Conservation (phyloP, 2,113 vertebrate species). For the Cettia cetti region DNA sequence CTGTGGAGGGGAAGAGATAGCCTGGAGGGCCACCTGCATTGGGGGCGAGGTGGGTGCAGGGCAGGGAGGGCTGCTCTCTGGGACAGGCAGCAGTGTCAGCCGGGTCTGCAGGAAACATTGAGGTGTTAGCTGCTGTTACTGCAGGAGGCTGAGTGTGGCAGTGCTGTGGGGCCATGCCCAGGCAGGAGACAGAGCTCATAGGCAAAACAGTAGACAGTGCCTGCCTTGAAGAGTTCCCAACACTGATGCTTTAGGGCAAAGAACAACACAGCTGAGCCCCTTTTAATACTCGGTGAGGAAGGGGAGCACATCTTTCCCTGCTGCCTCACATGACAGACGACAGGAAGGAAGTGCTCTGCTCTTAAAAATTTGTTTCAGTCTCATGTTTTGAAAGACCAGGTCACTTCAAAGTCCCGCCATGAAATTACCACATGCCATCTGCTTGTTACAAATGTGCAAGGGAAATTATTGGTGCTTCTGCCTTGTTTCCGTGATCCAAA, state of each 20-base stretch:
- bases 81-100: background rate
- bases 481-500: slow-evolving; percentile 45
- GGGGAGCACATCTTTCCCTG: background rate
- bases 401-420: slow-evolving; percentile 34
- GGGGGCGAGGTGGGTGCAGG: background rate
- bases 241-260: background rate
- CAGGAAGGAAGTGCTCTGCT: slow-evolving; percentile 34
- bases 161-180: fast-evolving
- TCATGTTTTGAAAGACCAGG: slow-evolving; percentile 7
- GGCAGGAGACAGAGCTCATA: background rate
- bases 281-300: background rate
- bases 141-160: background rate
- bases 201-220: background rate
- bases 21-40: background rate
- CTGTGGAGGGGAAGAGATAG: fast-evolving
- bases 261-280: background rate
- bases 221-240: background rate
- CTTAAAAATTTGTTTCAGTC: slow-evolving; percentile 36
- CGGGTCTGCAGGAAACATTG: fast-evolving
- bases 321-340: background rate
- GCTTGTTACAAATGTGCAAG: background rate
- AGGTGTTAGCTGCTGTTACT: background rate
- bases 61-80: background rate
- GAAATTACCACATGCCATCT: slow-evolving; percentile 25
- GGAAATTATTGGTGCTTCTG: slow-evolving; percentile 13